phyloP scores from a whole-genome alignment of 2,888 invertebrate genomes.

The Apodemia mormo region DNA sequence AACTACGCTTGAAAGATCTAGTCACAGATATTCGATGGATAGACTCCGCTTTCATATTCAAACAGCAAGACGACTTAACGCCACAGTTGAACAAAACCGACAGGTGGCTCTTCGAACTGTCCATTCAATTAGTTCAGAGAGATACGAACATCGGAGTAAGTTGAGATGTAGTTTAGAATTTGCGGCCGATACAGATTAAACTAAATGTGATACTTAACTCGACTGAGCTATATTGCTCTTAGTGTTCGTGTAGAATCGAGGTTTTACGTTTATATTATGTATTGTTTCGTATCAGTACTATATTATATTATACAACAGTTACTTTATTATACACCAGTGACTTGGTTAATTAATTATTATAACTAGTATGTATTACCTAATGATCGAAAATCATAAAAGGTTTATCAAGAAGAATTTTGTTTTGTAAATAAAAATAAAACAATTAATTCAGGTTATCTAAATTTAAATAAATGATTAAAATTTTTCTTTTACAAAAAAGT shows the following conservation, averaged over 20 bases:
- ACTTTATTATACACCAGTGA: no score
- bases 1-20: background rate
- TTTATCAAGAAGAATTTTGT: no score
- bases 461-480: no score
- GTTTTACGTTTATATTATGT: no score
- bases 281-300: no score
- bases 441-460: no score
- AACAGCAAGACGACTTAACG: background rate
- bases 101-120: slow-evolving; percentile 3
- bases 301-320: no score
- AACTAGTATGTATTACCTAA: no score
- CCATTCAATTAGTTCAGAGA: slow-evolving; percentile 6
- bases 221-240: background rate
- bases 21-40: background rate
- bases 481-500: no score
- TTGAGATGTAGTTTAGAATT: background rate
- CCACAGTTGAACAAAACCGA: slow-evolving; percentile 1
- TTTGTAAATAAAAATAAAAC: no score
- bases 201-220: background rate
- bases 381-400: no score
- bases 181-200: slow-evolving; percentile 4
- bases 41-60: slow-evolving; percentile 16
- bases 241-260: background rate
- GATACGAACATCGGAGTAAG: slow-evolving; percentile 5
- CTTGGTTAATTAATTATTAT: no score